Conservation (phyloP, 2,797 vertebrate genomes). For the Fistularia tabacaria region DNA sequence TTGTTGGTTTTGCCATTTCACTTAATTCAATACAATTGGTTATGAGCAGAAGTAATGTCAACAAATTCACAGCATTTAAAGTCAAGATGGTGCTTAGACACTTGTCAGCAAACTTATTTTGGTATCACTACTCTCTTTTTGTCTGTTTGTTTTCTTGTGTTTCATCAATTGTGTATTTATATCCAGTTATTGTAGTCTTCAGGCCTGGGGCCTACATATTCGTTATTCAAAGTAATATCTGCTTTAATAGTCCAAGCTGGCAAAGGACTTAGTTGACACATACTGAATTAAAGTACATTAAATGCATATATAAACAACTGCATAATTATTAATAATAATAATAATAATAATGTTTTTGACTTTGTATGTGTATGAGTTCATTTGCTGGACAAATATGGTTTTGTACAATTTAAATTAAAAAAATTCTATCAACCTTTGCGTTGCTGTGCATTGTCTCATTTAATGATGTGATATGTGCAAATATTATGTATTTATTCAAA, state of each 20-base stretch:
- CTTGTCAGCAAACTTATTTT: slow-evolving; percentile 7
- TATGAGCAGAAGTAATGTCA: too few relatives aligned
- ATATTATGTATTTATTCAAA: too few relatives aligned
- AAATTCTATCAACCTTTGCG: slow-evolving; percentile 53
- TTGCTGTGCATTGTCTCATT: slow-evolving; percentile 42
- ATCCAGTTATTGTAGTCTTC: slow-evolving; percentile 53
- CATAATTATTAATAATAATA: slow-evolving; percentile 35
- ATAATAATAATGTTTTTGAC: slow-evolving; percentile 44
- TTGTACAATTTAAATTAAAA: slow-evolving; percentile 76
- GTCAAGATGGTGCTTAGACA: slow-evolving; percentile 1
- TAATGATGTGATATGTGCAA: neutral
- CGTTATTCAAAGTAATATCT: slow-evolving; percentile 33
- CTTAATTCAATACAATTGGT: too few relatives aligned
- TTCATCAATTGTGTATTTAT: slow-evolving; percentile 3
- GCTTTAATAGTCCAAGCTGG: slow-evolving; percentile 67
- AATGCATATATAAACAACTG: slow-evolving; percentile 32
- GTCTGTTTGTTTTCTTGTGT: neutral
- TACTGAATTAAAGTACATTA: slow-evolving; percentile 8
- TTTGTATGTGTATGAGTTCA: slow-evolving; percentile 29
- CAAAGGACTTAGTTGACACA: slow-evolving; percentile 60
- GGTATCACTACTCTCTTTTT: slow-evolving; percentile 18
- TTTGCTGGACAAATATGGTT: slow-evolving; percentile 81
- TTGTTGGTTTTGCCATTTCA: too few relatives aligned
- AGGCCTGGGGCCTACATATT: slow-evolving; percentile 70
- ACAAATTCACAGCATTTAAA: neutral